Conservation (phyloP, 2,888 invertebrate genomes). For the Drosophila tripunctata region DNA sequence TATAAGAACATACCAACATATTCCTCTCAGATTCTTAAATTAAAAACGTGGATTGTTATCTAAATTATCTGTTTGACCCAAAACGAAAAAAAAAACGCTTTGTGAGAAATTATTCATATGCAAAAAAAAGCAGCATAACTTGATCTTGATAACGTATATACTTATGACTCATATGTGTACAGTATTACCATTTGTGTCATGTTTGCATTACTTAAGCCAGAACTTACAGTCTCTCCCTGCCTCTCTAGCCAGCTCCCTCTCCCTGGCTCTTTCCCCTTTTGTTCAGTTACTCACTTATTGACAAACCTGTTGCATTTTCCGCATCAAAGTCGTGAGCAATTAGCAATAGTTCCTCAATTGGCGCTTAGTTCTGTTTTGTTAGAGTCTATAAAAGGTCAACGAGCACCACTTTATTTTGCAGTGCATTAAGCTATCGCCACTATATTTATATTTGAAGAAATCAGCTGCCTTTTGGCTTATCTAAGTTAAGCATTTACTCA, state of each 20-base stretch:
- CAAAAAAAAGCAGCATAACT: slow-evolving; percentile 25
- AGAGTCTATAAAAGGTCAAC: slow-evolving; percentile 51
- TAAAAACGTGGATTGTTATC: slow-evolving; percentile 23
- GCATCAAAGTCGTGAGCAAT: slow-evolving; percentile 69
- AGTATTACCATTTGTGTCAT: slow-evolving; percentile 26
- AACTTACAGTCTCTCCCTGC: not conserved
- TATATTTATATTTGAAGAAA: not conserved
- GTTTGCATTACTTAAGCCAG: slow-evolving; percentile 31
- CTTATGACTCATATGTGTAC: slow-evolving; percentile 54
- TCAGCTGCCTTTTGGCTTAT: slow-evolving; percentile 38
- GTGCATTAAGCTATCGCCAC: slow-evolving; percentile 9
- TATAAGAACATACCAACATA: slow-evolving; percentile 22
- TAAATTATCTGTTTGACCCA: slow-evolving; percentile 26
- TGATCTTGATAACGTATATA: slow-evolving; percentile 35
- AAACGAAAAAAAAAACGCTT: slow-evolving; percentile 7
- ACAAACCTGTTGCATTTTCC: slow-evolving; percentile 75
- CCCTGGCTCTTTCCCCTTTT: too few relatives aligned
- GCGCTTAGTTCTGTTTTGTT: slow-evolving; percentile 7
- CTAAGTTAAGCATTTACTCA: slow-evolving; percentile 24
- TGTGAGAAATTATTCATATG: slow-evolving; percentile 20
- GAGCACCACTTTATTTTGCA: slow-evolving; percentile 1
- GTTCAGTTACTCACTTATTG: not conserved
- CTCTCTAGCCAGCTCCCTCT: not conserved
- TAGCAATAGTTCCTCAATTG: slow-evolving; percentile 57
- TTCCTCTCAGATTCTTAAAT: slow-evolving; percentile 1